Evolutionary conservation across 2,888 invertebrate genomes (phyloP), one percentile per base, ranked within the genome.

Genomic region (Scaptomyza flava): DNA sequence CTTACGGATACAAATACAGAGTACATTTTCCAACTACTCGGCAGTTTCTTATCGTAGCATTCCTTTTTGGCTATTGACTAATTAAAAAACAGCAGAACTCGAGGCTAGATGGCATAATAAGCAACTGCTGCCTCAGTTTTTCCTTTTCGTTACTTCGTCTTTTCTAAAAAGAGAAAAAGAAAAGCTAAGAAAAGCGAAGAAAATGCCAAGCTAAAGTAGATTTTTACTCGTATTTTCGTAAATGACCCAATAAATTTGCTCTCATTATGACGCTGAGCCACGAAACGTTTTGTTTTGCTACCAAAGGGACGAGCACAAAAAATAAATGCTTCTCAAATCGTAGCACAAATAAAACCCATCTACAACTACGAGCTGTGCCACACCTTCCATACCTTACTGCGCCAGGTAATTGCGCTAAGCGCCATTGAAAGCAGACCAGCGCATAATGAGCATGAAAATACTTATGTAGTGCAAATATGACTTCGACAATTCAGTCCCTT

Each of bases 201-300:
- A 78, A 81, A 82, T 62, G 62, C 45, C 52, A 20, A 59, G 69
- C 70, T 60, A 50, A 60, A 67, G 74, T 79, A 77, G 83, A 87
- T 87, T 83, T 79, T 68, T 47, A 67, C 72, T 79, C 71, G 72
- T 79, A 88, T 83, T 86, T 82, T 83, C 72, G 20, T 72, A 88
- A 87, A 85, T 88, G 87, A 88, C 89, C 85, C 81, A 83, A 85
- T 85, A 85, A 85, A 85, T 85, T 85, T 87, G 65, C 81, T 72
- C 89, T 88, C 89, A 85, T 85, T 85, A 85, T 85, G 85, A 88
- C 89, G 81, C 79, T 70, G 68, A 65, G 87, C 84, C 89, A 85
- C 89, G 89, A 86, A 86, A 67, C 75, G 58, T 65, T 61, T 79
- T 72, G 72, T 65, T 81, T 85, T 41, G 41, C 46, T 79, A 68